Conservation (phyloP, 64 coral and sea anemone species). For the Astreopora myriophthalma region DNA sequence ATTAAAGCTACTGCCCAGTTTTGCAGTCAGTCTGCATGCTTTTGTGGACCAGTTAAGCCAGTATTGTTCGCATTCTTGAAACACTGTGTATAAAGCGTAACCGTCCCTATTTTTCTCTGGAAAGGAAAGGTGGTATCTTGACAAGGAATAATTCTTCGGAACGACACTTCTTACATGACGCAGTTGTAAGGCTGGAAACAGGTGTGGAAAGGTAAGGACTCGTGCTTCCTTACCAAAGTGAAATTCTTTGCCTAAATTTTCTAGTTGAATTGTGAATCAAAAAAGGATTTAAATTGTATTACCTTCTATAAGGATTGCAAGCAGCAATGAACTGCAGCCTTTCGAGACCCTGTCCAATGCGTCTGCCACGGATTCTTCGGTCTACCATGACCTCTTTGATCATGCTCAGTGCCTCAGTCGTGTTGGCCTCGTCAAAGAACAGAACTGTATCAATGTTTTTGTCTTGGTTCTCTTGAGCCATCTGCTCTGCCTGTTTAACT, state of each 20-base stretch:
- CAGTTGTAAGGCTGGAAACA: too few relatives aligned
- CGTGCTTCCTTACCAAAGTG: too few relatives aligned
- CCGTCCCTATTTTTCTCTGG: too few relatives aligned
- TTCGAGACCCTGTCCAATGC: slow-evolving; percentile 54
- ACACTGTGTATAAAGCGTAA: neutral
- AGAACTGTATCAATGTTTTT: slow-evolving; percentile 76
- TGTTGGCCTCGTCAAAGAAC: slow-evolving; percentile 90
- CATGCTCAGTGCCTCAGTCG: slow-evolving; percentile 80
- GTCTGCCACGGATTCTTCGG: slow-evolving; percentile 60
- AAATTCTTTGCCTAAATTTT: too few relatives aligned
- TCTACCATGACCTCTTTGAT: slow-evolving; percentile 94
- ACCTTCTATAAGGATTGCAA: slow-evolving; percentile 85
- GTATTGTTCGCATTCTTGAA: neutral
- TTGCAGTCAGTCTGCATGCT: neutral
- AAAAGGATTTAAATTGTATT: neutral
- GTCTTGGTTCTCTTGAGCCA: slow-evolving; percentile 64
- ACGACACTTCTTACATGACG: too few relatives aligned
- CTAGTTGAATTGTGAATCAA: neutral
- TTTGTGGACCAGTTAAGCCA: neutral
- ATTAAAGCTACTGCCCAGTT: too few relatives aligned
- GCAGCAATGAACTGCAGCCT: slow-evolving; percentile 85
- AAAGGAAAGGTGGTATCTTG: too few relatives aligned
- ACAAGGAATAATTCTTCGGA: neutral
- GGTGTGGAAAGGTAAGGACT: too few relatives aligned
- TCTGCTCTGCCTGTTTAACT: slow-evolving; percentile 73